Evolutionary conservation across 2,888 invertebrate genomes (phyloP).

Genomic region (Drosophila affinis): DNA sequence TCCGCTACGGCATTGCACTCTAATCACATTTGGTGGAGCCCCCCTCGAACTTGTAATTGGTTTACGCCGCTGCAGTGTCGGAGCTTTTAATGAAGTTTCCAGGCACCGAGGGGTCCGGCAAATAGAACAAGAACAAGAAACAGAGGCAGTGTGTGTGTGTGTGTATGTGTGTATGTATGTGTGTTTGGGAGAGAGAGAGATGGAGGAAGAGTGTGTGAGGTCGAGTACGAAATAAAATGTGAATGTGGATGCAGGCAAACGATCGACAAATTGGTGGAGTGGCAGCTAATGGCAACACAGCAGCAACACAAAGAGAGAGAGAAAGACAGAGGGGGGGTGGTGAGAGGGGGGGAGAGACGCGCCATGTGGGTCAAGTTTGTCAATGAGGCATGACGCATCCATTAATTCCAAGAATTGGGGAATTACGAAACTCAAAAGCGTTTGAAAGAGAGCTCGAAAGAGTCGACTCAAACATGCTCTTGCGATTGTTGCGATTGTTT

Average conservation of each 20-base stretch:
- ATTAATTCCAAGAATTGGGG: background rate
- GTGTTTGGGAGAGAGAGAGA: background rate
- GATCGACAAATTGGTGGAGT: conserved; percentile 55
- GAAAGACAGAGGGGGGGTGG: background rate
- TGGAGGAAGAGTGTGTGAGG: background rate
- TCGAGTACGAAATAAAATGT: conserved; percentile 3
- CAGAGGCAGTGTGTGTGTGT: background rate
- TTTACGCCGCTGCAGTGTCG: conserved; percentile 62
- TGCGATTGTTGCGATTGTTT: background rate
- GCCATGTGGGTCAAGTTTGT: conserved; percentile 19
- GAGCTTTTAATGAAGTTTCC: conserved; percentile 66
- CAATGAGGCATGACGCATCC: conserved; percentile 8
- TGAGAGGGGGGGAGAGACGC: background rate
- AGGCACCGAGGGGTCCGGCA: background rate
- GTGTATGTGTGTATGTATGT: background rate
- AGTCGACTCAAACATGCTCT: background rate
- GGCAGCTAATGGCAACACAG: conserved; percentile 35
- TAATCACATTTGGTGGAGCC: conserved; percentile 70
- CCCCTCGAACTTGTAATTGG: conserved; percentile 65
- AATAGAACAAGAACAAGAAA: conserved; percentile 3
- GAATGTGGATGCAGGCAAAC: conserved; percentile 27
- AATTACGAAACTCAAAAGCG: background rate
- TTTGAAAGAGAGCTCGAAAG: background rate
- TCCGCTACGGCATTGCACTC: conserved; percentile 63
- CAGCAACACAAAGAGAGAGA: conserved; percentile 1